These are phyloP conservation scores for Nymphalis c-album DNA, from an alignment of 2,888 invertebrate genomes.

Conservation along the genomic window DNA sequence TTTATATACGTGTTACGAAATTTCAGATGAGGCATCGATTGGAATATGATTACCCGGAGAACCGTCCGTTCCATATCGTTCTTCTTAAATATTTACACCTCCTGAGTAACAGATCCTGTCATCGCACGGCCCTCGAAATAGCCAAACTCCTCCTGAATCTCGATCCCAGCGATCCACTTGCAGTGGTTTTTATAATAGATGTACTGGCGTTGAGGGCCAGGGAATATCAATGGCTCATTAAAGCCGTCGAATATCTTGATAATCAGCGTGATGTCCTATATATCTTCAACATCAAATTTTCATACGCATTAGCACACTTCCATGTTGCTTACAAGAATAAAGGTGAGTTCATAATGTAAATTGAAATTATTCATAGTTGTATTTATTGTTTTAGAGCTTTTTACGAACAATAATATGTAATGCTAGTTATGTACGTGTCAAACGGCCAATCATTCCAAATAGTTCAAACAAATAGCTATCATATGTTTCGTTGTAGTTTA, in stretches of 20 bases:
- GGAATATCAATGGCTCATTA: conserved; percentile 86
- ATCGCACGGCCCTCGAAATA: conserved; percentile 91
- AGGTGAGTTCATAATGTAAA: conserved; percentile 37
- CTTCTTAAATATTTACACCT: conserved; percentile 89
- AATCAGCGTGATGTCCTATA: conserved; percentile 44
- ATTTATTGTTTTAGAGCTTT: too few relatives aligned
- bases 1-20: background rate
- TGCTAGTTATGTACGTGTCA: background rate
- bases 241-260: conserved; percentile 49
- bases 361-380: too few relatives aligned
- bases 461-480: too few relatives aligned
- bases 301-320: conserved; percentile 58
- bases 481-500: too few relatives aligned
- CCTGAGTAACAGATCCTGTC: conserved; percentile 89
- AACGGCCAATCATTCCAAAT: too few relatives aligned
- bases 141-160: conserved; percentile 89
- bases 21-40: conserved; percentile 58
- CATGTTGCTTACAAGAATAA: conserved; percentile 50
- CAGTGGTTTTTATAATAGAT: conserved; percentile 87
- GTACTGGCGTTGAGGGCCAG: conserved; percentile 88
- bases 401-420: background rate
- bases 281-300: conserved; percentile 61
- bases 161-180: conserved; percentile 89
- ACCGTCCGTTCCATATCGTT: conserved; percentile 79
- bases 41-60: conserved; percentile 57